These are phyloP conservation scores for Drosophila rellima DNA, from an alignment of 2,888 invertebrate species.

Conservation along the genomic window DNA sequence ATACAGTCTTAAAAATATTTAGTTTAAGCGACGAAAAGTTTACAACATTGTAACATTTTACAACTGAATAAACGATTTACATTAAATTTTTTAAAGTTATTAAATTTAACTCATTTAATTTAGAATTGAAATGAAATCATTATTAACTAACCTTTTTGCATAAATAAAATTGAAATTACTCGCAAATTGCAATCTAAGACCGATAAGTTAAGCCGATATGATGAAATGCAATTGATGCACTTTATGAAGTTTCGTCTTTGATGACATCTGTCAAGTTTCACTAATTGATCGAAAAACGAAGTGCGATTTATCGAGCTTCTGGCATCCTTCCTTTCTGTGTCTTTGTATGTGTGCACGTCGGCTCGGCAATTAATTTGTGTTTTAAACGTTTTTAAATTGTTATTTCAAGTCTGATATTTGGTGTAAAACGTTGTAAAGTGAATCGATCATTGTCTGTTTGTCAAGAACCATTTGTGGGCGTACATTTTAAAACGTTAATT, in stretches of 20 bases:
- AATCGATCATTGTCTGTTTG: background rate
- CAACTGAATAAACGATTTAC: constrained; percentile 45
- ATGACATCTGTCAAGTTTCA: background rate
- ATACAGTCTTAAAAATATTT: constrained; percentile 39
- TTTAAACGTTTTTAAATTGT: constrained; percentile 21
- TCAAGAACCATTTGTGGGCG: constrained; percentile 12
- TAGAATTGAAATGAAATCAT: too few species aligned
- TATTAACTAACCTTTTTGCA: too few species aligned
- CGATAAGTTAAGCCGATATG: too few species aligned
- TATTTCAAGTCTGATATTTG: constrained; percentile 14
- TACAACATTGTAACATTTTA: constrained; percentile 55
- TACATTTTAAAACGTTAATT: constrained; percentile 7
- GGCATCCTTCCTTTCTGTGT: constrained; percentile 5
- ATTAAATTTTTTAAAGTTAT: too few species aligned
- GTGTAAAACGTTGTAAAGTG: constrained; percentile 26
- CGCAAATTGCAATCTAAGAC: too few species aligned
- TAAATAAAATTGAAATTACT: too few species aligned
- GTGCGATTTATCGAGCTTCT: background rate
- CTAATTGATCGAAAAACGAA: too few species aligned
- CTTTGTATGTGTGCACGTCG: constrained; percentile 42
- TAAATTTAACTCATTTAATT: too few species aligned
- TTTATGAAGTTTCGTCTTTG: background rate
- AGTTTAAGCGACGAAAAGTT: constrained; percentile 50
- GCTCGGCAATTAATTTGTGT: constrained; percentile 17
- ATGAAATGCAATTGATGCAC: background rate